These are phyloP conservation scores for Synergus itoensis DNA, from an alignment of 2,888 invertebrate genomes.

Conservation along the genomic window DNA sequence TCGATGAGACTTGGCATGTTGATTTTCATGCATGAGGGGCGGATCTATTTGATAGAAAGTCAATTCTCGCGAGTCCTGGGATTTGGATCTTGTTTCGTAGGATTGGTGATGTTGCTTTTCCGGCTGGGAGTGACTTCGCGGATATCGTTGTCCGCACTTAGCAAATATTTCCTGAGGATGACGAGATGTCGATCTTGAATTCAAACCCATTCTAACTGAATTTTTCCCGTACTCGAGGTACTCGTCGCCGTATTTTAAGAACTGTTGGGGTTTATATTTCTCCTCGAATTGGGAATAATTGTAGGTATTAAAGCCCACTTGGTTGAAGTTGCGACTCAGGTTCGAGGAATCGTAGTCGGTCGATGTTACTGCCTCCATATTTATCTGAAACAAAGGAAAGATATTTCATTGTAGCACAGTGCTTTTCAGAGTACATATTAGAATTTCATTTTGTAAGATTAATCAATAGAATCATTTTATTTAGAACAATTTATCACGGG, in stretches of 20 bases:
- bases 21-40: constrained; percentile 64
- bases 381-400: constrained; percentile 77
- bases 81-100: constrained; percentile 71
- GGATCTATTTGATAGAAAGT: constrained; percentile 72
- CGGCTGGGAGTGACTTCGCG: constrained; percentile 72
- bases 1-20: constrained; percentile 66
- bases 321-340: constrained; percentile 70
- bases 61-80: constrained; percentile 70
- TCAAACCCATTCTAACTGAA: constrained; percentile 60
- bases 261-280: constrained; percentile 67
- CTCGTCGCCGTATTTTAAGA: constrained; percentile 68
- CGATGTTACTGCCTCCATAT: constrained; percentile 79
- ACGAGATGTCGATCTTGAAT: constrained; percentile 56
- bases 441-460: not conserved
- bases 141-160: constrained; percentile 65
- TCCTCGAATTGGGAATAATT: constrained; percentile 73
- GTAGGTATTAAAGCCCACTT: constrained; percentile 71
- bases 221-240: constrained; percentile 67
- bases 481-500: too few relatives aligned
- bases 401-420: not conserved
- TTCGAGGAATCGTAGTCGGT: constrained; percentile 77
- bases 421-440: not conserved
- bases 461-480: too few relatives aligned
- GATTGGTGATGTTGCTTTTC: constrained; percentile 69
- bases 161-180: constrained; percentile 59